Conservation (phyloP, 1,140 invertebrate genomes). For the Drosophila tani region DNA sequence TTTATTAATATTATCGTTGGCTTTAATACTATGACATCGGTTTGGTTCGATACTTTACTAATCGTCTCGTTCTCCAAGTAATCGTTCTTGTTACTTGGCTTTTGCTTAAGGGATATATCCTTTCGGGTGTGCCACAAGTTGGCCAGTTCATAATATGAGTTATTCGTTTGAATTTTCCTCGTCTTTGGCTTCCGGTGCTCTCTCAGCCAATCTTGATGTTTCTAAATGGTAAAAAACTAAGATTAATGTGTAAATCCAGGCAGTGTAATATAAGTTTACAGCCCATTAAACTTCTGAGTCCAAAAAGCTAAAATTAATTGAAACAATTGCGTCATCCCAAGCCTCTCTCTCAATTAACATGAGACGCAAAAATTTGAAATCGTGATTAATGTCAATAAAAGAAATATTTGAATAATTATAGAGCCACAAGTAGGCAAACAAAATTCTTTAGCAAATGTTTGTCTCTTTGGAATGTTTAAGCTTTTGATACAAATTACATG, state of each 20-base stretch:
- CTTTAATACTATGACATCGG: conserved; percentile 36
- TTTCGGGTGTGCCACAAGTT: conserved; percentile 74
- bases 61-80: conserved; percentile 69
- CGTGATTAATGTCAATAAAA: conserved; percentile 23
- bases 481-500: background rate
- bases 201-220: conserved; percentile 81
- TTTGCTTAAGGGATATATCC: conserved; percentile 33
- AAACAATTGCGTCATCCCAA: conserved; percentile 8
- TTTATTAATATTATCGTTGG: conserved; percentile 44
- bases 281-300: background rate
- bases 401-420: conserved; percentile 19
- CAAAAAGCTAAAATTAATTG: conserved; percentile 7
- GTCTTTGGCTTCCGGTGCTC: conserved; percentile 59
- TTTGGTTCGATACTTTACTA: conserved; percentile 43
- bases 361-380: conserved; percentile 18
- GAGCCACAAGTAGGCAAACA: background rate
- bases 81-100: conserved; percentile 68
- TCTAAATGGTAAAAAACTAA: conserved; percentile 44
- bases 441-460: conserved; percentile 6
- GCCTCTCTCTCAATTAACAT: conserved; percentile 16
- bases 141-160: conserved; percentile 52
- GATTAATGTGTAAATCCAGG: conserved; percentile 7
- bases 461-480: background rate
- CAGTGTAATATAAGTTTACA: background rate
- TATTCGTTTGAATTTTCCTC: conserved; percentile 38